Base-by-base conservation (phyloP, 2,113 vertebrate genomes). In the Cygnus buccinator region DNA sequence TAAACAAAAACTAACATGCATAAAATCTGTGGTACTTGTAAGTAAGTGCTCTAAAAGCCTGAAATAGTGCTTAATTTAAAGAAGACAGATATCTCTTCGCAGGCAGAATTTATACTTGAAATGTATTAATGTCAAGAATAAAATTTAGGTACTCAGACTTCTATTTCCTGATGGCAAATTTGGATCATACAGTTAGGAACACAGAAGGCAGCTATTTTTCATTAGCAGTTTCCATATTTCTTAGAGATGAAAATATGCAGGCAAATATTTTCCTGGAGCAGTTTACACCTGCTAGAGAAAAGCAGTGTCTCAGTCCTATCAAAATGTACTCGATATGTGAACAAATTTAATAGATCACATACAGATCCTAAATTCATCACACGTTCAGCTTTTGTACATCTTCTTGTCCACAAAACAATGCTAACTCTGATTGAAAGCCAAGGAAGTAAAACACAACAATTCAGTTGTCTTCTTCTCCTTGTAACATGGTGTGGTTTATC, bases 1-100 rank as follows among this genome's bases (percentile, higher is more conserved):
- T 96, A 95, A 97, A 97, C 94, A 96, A 96, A 93, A 91, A 71
- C 91, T 84, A 96, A 44, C 5, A 0, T 0, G 7, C 67, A 88
- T 90, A 85, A 94, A 94, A 86, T 91, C 84, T 80, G 74, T 62
- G 55, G 29, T n/a, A 76, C 57, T 83, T 76, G 50, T 90, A 74
- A 92, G 57, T 2, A 3, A 78, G 73, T 44, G 41, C 70, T 78
- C 66, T 58, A 74, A 80, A 89, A 95, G 76, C 71, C 72, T 84
- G 74, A 90, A 89, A 91, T 50, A 66, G n/a, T 61, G 57, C 48
- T 84, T 79, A 62, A 95, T 84, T 95, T 93, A 90, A 31, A 91
- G 74, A 82, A 90, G 66, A 77, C 37, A 58, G 62, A 39, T 52
- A 5, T 50, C 39, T 87, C 6, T 72, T 41, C 11, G 67, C 59